Base-by-base conservation (phyloP, 2,888 invertebrate species). In the Epirrhoe tristata region DNA sequence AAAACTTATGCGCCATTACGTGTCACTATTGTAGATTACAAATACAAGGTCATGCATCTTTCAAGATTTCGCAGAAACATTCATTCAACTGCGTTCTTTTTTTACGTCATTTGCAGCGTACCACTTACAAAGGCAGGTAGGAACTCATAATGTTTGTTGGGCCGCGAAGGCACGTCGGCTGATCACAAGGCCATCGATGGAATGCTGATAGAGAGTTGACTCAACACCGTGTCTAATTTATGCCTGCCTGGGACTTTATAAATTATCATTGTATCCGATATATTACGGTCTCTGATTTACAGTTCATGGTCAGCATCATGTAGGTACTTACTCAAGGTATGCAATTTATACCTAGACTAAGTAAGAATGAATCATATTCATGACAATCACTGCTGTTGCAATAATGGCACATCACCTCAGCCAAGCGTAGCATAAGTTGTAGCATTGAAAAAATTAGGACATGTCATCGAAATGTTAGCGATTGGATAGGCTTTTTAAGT, bases 141-240 rank as follows among this genome's bases (percentile, higher is more conserved):
- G 73, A 75, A 77, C 74, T 72, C 36, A 53, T 50, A 69, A 68
- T 66, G 53, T 66, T 32, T 58, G 54, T 61, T 64, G 61, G 58
- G 68, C 60, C 61, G 75, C 74, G 78, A 80, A 80, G 79, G 80
- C 76, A 82, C 76, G 80, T 78, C 79, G 80, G 72, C 77, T 78
- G 81, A 75, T 81, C 74, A 76, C 84, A 86, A 86, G 84, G 84
- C 81, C 83, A 78, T 59, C 70, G 46, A 71, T 78, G 88, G 89
- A 88, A 89, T 89, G 88, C 74, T 65, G 85, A 83, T 87, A 84
- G 87, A 89, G 86, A 87, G 88, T 82, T 82, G 83, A 80, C 81
- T 83, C 81, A 78, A 74, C 77, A 73, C 74, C 70, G 75, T 80
- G 73, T 72, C 74, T 79, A 71, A 81, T 81, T 80, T 85, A 84